Evolutionary conservation across 2,113 vertebrate genomes (phyloP).

Genomic region (Buteo buteo): DNA sequence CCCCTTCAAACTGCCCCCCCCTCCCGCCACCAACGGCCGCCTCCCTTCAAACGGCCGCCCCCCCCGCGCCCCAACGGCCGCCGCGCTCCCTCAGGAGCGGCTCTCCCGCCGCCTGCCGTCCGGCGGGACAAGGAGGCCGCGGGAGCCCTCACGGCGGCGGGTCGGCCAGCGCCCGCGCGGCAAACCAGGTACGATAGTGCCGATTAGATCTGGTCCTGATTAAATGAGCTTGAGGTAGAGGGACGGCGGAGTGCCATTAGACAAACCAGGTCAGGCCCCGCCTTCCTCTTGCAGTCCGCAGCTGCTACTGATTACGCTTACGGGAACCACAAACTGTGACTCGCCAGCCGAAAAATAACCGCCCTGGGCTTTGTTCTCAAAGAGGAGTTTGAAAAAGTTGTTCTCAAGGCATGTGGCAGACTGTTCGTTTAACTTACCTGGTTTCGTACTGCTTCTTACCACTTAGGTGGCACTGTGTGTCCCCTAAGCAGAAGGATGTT

Average conservation of each 20-base stretch:
- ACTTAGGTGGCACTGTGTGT: background rate
- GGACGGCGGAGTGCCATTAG: background rate
- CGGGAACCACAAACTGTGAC: background rate
- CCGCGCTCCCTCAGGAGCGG: too few relatives aligned
- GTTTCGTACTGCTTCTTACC: background rate
- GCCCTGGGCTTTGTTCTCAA: background rate
- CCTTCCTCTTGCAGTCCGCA: background rate
- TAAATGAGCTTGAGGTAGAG: background rate
- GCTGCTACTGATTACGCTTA: background rate
- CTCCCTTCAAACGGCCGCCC: too few relatives aligned
- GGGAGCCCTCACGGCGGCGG: rapidly evolving
- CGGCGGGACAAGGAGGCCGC: too few relatives aligned
- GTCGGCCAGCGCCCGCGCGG: rapidly evolving
- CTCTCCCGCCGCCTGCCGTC: too few relatives aligned
- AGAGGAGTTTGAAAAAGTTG: background rate
- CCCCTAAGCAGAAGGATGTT: background rate
- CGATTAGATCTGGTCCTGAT: background rate
- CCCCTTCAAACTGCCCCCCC: too few relatives aligned
- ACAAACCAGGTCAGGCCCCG: background rate
- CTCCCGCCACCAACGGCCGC: too few relatives aligned
- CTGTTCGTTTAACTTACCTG: background rate
- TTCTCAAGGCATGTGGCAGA: background rate
- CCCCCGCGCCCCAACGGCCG: too few relatives aligned
- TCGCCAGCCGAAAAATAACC: rapidly evolving
- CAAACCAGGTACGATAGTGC: background rate